These are phyloP conservation scores for Gryllus bimaculatus DNA, from an alignment of 1,140 invertebrate genomes.

Conservation along the genomic window DNA sequence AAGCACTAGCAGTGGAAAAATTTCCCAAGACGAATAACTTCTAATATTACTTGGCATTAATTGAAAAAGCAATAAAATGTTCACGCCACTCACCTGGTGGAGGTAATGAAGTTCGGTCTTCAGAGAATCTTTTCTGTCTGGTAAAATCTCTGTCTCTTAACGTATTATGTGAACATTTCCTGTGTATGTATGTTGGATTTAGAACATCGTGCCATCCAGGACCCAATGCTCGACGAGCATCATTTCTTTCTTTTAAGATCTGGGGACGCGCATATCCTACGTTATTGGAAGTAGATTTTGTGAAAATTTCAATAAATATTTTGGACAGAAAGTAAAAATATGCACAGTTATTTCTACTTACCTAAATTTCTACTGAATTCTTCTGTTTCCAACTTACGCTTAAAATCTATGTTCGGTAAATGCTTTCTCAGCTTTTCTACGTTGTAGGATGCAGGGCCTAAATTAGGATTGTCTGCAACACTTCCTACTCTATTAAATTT, in stretches of 20 bases:
- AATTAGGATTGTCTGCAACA: background rate
- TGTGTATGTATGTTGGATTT: background rate
- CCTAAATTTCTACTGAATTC: background rate
- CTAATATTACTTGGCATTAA: too few relatives aligned
- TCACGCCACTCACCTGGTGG: background rate
- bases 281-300: too few relatives aligned
- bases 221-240: background rate
- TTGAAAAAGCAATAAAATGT: background rate
- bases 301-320: too few relatives aligned
- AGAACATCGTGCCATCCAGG: background rate
- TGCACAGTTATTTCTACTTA: background rate
- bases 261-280: too few relatives aligned
- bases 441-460: background rate
- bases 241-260: background rate
- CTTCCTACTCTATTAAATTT: background rate
- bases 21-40: too few relatives aligned
- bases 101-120: background rate
- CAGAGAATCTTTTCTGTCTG: background rate
- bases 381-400: background rate
- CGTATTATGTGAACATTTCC: background rate
- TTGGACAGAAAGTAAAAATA: too few relatives aligned
- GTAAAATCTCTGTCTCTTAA: background rate
- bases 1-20: too few relatives aligned
- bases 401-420: background rate
- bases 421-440: background rate